phyloP scores from a whole-genome alignment of 2,888 invertebrate species.

The Cerceris ruficornis region DNA sequence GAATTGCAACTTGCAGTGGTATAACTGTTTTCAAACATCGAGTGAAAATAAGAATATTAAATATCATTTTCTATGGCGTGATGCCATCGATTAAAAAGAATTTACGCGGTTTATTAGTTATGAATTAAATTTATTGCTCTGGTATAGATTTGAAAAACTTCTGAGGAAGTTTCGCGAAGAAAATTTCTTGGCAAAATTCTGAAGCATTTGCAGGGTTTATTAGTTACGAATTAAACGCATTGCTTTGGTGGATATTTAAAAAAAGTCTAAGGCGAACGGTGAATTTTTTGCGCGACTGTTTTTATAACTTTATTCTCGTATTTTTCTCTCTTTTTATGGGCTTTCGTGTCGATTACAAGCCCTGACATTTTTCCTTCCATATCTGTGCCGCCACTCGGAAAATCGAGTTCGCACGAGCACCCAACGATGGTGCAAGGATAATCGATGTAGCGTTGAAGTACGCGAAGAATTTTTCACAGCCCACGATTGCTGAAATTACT shows the following conservation, averaged over 20 bases:
- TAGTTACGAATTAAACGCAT: no score
- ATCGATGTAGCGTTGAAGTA: neutral
- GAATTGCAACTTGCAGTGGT: neutral
- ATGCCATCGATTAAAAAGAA: no score
- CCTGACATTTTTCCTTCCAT: conserved; percentile 6
- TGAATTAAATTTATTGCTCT: no score
- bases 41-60: neutral
- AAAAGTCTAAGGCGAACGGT: neutral
- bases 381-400: conserved; percentile 20
- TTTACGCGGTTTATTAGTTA: no score
- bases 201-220: no score
- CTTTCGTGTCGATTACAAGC: neutral
- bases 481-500: no score
- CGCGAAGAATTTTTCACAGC: neutral
- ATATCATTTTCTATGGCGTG: no score
- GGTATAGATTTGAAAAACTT: no score
- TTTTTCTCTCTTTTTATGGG: neutral
- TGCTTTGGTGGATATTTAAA: no score
- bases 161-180: no score
- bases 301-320: neutral
- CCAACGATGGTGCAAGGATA: conserved; percentile 19
- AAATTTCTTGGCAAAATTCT: no score
- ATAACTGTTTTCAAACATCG: neutral
- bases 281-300: neutral
- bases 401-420: conserved; percentile 37